Percentiles rank a stretch among this genome's conserved stretches.
Evolutionary conservation across 2,113 vertebrate species (phyloP).

Genomic region (Carettochelys insculpta): DNA sequence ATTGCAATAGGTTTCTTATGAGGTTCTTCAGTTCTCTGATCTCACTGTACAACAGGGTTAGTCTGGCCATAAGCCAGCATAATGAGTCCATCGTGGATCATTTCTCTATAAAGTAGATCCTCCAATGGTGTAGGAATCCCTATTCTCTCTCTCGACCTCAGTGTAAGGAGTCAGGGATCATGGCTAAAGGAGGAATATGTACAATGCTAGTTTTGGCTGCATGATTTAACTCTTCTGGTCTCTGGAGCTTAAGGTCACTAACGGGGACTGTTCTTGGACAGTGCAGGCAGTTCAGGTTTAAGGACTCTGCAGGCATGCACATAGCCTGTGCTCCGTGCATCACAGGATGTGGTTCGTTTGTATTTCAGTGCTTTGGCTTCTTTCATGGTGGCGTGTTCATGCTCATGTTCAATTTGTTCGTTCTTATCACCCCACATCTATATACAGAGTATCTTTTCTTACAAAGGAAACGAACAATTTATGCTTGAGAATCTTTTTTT

Average conservation of each 20-base stretch:
- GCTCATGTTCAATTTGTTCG: background rate
- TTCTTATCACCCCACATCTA: background rate
- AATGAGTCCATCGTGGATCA: background rate
- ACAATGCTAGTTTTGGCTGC: background rate
- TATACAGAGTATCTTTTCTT: background rate
- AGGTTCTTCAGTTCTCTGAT: background rate
- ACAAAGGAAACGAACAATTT: background rate
- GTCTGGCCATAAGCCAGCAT: background rate
- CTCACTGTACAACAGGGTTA: accelerated
- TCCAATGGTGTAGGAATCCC: background rate
- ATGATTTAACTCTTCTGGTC: background rate
- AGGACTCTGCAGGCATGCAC: accelerated
- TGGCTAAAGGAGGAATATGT: background rate
- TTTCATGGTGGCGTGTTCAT: background rate
- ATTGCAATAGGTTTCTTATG: background rate
- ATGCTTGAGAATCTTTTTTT: background rate
- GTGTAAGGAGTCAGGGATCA: too few relatives aligned
- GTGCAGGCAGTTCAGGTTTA: background rate
- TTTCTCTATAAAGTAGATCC: background rate
- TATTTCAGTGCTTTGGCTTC: background rate
- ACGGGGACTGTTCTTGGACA: background rate
- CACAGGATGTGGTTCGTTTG: background rate
- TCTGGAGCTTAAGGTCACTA: background rate
- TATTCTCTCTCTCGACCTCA: too few relatives aligned
- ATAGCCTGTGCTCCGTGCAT: background rate